These are phyloP conservation scores for Drosophila ochracea DNA, from an alignment of 2,888 invertebrate genomes.

Conservation along the genomic window DNA sequence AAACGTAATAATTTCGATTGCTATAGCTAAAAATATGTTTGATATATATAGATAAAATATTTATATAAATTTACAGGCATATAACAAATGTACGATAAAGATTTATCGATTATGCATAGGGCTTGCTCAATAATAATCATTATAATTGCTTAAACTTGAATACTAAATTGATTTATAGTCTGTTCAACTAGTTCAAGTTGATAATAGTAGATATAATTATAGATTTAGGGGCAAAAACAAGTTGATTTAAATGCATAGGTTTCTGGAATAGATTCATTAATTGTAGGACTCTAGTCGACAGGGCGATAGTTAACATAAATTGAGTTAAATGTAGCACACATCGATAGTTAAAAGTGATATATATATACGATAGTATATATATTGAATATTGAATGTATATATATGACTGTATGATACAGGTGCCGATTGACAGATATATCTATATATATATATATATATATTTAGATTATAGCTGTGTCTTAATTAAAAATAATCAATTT, in stretches of 20 bases:
- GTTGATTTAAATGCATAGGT: neutral
- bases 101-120: neutral
- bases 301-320: neutral
- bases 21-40: no score
- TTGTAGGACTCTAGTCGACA: neutral
- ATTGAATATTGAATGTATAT: no score
- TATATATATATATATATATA: neutral
- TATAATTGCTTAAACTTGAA: neutral
- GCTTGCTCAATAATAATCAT: neutral
- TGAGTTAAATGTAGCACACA: neutral
- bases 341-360: neutral
- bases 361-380: neutral
- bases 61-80: neutral
- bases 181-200: neutral
- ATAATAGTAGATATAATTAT: neutral
- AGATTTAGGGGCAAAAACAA: neutral
- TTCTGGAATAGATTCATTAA: neutral
- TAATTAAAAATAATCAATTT: neutral
- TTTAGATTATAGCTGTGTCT: neutral
- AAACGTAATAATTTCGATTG: no score
- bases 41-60: neutral
- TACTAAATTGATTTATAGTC: neutral
- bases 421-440: neutral
- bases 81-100: neutral
- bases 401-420: no score